A percentile compares a stretch with the other conserved stretches of the same genome.
phyloP scores from a whole-genome alignment of 2,888 invertebrate species.

The Andrena bucephala region DNA sequence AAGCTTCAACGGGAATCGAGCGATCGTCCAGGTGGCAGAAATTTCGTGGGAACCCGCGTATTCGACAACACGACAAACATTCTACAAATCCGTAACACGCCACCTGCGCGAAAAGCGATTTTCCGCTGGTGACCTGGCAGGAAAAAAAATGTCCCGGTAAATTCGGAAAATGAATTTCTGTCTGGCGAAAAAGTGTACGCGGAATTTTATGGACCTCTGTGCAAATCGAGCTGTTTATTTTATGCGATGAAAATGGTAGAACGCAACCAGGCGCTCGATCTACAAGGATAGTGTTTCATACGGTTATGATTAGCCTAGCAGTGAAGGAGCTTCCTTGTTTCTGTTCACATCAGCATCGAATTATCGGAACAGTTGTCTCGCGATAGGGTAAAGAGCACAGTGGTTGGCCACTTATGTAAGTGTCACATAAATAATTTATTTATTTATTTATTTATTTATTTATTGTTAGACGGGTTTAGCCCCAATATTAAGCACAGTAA shows the following conservation, averaged over 20 bases:
- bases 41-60: slow-evolving; percentile 2
- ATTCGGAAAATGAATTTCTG: slow-evolving; percentile 20
- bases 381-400: neutral
- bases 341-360: neutral
- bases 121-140: slow-evolving; percentile 5
- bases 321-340: neutral
- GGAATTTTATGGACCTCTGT: slow-evolving; percentile 3
- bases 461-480: too few relatives aligned
- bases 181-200: neutral
- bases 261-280: too few relatives aligned
- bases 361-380: slow-evolving; percentile 7
- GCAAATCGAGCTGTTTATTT: slow-evolving; percentile 1
- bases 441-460: too few relatives aligned
- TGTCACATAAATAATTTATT: too few relatives aligned
- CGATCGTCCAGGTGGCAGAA: neutral
- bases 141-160: slow-evolving; percentile 24
- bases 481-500: too few relatives aligned
- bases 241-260: neutral
- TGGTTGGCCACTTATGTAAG: too few relatives aligned
- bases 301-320: neutral
- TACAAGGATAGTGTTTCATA: neutral
- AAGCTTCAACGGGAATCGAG: neutral
- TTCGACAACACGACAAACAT: slow-evolving; percentile 39
- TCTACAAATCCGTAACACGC: slow-evolving; percentile 39
- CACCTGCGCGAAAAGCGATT: slow-evolving; percentile 34